Percentiles rank a stretch among this genome's conserved stretches.
phyloP scores from a whole-genome alignment of 2,797 vertebrate genomes.

The Masticophis lateralis region DNA sequence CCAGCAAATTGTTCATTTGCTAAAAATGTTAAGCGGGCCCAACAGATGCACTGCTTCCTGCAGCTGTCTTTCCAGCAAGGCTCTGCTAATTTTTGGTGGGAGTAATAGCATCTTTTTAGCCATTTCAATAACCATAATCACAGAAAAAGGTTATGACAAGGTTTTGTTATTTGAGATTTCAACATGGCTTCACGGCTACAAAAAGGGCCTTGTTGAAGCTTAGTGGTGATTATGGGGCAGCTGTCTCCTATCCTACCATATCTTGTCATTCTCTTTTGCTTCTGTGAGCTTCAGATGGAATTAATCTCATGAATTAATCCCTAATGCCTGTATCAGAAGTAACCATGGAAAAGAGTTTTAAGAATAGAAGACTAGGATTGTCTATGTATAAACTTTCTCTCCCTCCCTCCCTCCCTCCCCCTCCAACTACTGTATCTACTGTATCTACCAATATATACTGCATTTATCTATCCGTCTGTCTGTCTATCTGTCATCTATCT shows the following conservation, averaged over 20 bases:
- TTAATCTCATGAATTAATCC: neutral
- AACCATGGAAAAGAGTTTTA: neutral
- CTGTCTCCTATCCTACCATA: neutral
- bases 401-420: too few relatives aligned
- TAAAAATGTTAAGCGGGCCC: conserved; percentile 1
- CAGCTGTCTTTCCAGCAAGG: conserved; percentile 25
- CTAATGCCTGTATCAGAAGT: neutral
- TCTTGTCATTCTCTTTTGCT: neutral
- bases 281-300: neutral
- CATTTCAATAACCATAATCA: neutral
- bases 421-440: too few relatives aligned
- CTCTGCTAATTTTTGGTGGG: neutral
- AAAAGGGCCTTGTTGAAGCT: neutral
- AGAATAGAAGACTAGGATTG: neutral
- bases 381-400: neutral
- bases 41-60: conserved; percentile 20
- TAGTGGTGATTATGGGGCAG: neutral
- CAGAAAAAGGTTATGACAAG: neutral
- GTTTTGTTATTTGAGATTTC: neutral
- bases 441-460: too few relatives aligned
- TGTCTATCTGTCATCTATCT: too few relatives aligned
- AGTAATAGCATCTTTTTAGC: neutral
- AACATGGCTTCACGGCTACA: neutral
- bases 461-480: too few relatives aligned
- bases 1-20: neutral